phyloP scores from a whole-genome alignment of 2,797 vertebrate genomes.

The Sebastes vulpes region DNA sequence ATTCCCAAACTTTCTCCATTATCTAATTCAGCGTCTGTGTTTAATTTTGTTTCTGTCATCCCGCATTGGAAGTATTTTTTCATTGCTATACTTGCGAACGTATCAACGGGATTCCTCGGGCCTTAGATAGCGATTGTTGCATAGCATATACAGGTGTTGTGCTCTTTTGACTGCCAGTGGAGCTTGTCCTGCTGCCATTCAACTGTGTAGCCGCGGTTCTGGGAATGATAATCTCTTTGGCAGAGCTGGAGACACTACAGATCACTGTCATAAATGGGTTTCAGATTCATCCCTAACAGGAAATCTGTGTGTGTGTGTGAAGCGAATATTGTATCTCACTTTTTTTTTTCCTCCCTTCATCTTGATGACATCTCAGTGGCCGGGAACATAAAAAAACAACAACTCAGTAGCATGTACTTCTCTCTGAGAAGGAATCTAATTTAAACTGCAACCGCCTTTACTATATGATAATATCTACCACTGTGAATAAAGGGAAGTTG shows the following conservation, averaged over 20 bases:
- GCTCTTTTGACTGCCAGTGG: slow-evolving; percentile 74
- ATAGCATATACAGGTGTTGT: slow-evolving; percentile 72
- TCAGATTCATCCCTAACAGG: slow-evolving; percentile 67
- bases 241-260: slow-evolving; percentile 59
- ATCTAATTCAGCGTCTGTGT: slow-evolving; percentile 13
- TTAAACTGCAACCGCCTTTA: slow-evolving; percentile 68
- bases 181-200: slow-evolving; percentile 70
- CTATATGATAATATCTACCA: slow-evolving; percentile 80
- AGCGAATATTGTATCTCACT: slow-evolving; percentile 41
- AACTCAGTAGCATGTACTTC: slow-evolving; percentile 46
- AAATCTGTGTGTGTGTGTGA: slow-evolving; percentile 53
- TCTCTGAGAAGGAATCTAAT: slow-evolving; percentile 68
- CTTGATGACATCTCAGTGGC: slow-evolving; percentile 68
- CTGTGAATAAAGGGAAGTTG: slow-evolving; percentile 71
- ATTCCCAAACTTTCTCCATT: slow-evolving; percentile 32
- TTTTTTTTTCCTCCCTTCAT: slow-evolving; percentile 51
- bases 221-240: slow-evolving; percentile 73
- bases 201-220: slow-evolving; percentile 65
- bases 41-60: slow-evolving; percentile 28
- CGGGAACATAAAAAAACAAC: slow-evolving; percentile 42
- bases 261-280: slow-evolving; percentile 71
- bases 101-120: slow-evolving; percentile 40
- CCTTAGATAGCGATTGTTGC: slow-evolving; percentile 36
- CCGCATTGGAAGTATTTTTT: slow-evolving; percentile 49
- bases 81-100: slow-evolving; percentile 26